A percentile compares a stretch with the other conserved stretches of the same genome.
phyloP scores from a whole-genome alignment of 2,113 vertebrate genomes.

The Xerus inauris region DNA sequence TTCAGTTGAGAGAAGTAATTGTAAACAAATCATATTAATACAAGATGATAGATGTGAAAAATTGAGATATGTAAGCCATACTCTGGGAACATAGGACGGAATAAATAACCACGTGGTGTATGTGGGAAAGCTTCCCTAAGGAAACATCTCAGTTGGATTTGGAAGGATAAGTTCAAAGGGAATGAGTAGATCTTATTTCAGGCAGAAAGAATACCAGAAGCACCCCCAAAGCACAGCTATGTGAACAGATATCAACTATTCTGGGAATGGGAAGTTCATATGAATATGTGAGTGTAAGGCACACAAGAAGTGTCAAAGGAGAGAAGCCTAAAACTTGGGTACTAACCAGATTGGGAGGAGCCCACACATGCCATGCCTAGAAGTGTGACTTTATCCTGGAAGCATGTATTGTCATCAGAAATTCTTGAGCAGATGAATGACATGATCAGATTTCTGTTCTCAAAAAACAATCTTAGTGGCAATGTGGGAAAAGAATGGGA shows the following conservation, averaged over 20 bases:
- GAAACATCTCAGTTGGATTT: slow-evolving; percentile 13
- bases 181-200: not conserved
- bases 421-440: not conserved
- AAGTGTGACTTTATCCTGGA: not conserved
- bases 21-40: slow-evolving; percentile 4
- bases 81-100: not conserved
- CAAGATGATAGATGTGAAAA: not conserved
- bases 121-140: not conserved
- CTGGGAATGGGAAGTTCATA: not conserved
- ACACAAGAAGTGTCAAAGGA: not conserved
- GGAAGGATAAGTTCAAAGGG: not conserved
- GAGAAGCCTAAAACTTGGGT: not conserved
- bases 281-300: not conserved
- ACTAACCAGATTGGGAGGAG: not conserved
- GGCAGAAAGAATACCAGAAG: not conserved
- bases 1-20: not conserved
- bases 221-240: not conserved
- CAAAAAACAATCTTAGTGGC: not conserved
- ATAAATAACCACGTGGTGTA: not conserved
- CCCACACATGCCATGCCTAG: not conserved
- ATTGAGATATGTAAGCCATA: not conserved
- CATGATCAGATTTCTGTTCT: not conserved
- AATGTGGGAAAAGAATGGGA: not conserved
- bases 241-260: not conserved
- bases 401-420: not conserved